Percentiles rank a stretch among this genome's conserved stretches.
These are phyloP conservation scores for Pygoscelis adeliae DNA, from an alignment of 2,113 vertebrate species.

Conservation along the genomic window DNA sequence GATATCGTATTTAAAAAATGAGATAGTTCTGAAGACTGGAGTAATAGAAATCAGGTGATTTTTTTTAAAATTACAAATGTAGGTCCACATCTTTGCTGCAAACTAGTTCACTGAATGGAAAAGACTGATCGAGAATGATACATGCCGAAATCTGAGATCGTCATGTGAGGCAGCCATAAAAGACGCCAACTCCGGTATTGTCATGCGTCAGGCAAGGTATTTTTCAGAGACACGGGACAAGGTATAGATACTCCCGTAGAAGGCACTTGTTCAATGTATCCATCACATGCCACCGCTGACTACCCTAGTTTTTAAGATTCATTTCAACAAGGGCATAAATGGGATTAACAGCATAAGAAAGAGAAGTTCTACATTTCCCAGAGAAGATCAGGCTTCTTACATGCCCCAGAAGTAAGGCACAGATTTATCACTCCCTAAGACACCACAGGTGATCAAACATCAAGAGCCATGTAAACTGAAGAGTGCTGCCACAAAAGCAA, in stretches of 20 bases:
- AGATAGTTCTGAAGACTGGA: neutral
- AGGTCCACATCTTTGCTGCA: neutral
- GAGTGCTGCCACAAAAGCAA: neutral
- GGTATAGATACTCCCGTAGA: neutral
- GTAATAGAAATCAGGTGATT: neutral
- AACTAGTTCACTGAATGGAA: neutral
- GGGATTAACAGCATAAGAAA: neutral
- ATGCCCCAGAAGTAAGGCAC: neutral
- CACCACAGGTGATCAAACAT: fast-evolving
- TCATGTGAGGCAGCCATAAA: neutral
- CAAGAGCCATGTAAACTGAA: neutral
- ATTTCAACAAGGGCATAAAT: neutral
- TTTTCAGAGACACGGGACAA: neutral
- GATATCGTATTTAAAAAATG: neutral
- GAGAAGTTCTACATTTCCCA: neutral
- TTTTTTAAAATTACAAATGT: neutral
- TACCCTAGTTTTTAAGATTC: neutral
- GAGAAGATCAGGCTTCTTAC: neutral
- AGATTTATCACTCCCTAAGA: neutral
- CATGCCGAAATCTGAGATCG: neutral
- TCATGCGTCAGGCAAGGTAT: neutral
- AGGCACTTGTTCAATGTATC: neutral
- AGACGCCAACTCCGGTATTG: neutral
- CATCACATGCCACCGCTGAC: neutral
- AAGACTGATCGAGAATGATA: neutral